These are phyloP conservation scores for Hybognathus amarus DNA, from an alignment of 2,797 vertebrate genomes.

Conservation along the genomic window DNA sequence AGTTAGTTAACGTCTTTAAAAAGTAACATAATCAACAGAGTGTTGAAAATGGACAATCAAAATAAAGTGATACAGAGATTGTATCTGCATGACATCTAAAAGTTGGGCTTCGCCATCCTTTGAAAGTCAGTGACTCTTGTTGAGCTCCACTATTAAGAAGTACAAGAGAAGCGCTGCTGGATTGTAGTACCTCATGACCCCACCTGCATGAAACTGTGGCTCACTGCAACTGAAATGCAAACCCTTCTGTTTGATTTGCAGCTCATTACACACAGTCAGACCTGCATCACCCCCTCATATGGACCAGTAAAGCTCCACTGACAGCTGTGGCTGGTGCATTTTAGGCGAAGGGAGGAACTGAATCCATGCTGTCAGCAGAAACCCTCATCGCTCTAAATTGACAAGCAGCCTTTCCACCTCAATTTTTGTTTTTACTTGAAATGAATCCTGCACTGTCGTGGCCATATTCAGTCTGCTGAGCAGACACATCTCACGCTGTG, in stretches of 20 bases:
- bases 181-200: not conserved
- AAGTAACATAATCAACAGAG: too few relatives aligned
- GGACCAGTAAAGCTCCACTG: slow-evolving; percentile 46
- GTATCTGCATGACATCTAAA: not conserved
- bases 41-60: too few relatives aligned
- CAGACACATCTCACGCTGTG: slow-evolving; percentile 40
- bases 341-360: slow-evolving; percentile 14
- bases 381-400: slow-evolving; percentile 40
- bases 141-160: not conserved
- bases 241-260: slow-evolving; percentile 48
- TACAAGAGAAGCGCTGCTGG: not conserved
- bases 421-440: slow-evolving; percentile 48
- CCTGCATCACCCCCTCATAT: slow-evolving; percentile 33
- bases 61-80: too few relatives aligned
- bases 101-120: not conserved
- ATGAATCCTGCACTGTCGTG: slow-evolving; percentile 42
- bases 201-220: not conserved
- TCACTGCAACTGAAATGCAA: slow-evolving; percentile 8
- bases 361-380: slow-evolving; percentile 56
- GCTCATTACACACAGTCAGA: slow-evolving; percentile 26
- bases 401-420: slow-evolving; percentile 46
- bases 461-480: slow-evolving; percentile 49
- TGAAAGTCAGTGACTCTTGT: not conserved
- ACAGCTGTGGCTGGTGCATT: slow-evolving; percentile 42
- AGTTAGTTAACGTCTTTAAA: too few relatives aligned